Evolutionary conservation across 1,140 invertebrate genomes (phyloP).

Genomic region (Drosophila nigrodunni): DNA sequence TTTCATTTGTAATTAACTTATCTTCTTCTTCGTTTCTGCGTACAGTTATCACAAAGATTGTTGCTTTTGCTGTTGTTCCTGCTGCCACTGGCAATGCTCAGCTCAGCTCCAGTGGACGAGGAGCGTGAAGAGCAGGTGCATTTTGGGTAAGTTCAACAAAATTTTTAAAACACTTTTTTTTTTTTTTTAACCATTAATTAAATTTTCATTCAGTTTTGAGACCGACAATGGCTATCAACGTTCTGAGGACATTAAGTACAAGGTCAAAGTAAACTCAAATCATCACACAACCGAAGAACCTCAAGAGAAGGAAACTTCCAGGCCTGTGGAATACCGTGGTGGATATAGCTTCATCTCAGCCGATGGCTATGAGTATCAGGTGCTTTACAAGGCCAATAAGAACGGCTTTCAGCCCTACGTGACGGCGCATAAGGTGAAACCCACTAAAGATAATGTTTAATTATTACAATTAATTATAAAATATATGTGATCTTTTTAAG

Average conservation of each 20-base stretch:
- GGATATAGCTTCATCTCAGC: conserved; percentile 89
- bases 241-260: conserved; percentile 72
- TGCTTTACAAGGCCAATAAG: conserved; percentile 90
- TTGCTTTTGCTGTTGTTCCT: conserved; percentile 24
- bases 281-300: conserved; percentile 10
- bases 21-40: neutral
- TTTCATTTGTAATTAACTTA: neutral
- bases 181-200: neutral
- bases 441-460: conserved; percentile 32
- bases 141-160: conserved; percentile 49
- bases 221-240: conserved; percentile 75
- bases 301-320: conserved; percentile 23
- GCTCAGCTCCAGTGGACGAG: conserved; percentile 29
- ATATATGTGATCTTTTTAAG: neutral
- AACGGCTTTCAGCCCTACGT: conserved; percentile 90
- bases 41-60: conserved; percentile 40
- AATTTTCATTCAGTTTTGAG: conserved; percentile 53
- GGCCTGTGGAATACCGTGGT: conserved; percentile 84
- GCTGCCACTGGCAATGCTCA: conserved; percentile 16
- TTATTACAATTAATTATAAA: neutral
- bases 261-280: conserved; percentile 36
- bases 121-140: conserved; percentile 62
- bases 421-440: conserved; percentile 72
- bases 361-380: conserved; percentile 88
- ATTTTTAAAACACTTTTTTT: neutral